phyloP scores from a whole-genome alignment of 2,797 vertebrate species.

The Harpagifer antarcticus region DNA sequence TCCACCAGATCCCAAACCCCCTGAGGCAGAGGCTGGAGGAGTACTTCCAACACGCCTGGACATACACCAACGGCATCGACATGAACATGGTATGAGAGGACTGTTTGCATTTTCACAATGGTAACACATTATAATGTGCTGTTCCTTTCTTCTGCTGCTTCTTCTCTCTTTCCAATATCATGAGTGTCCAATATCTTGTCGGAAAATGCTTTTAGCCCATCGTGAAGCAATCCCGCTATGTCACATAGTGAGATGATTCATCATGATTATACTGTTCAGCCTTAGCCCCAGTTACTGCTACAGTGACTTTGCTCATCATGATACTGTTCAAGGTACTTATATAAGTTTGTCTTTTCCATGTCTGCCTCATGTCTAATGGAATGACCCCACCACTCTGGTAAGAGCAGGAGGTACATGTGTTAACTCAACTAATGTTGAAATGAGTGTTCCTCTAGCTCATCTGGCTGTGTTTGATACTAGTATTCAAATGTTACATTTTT shows the following conservation, averaged over 20 bases:
- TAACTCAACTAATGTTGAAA: slow-evolving; percentile 64
- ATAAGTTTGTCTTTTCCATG: slow-evolving; percentile 96
- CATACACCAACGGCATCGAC: slow-evolving; percentile 99
- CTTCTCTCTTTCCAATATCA: slow-evolving; percentile 33
- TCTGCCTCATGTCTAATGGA: slow-evolving; percentile 97
- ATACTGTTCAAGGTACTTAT: slow-evolving; percentile 90
- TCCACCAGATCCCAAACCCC: slow-evolving; percentile 99
- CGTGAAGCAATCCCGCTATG: slow-evolving; percentile 35
- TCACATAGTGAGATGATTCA: slow-evolving; percentile 56
- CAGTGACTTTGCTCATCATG: slow-evolving; percentile 51
- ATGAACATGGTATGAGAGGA: slow-evolving; percentile 97
- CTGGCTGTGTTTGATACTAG: slow-evolving; percentile 55
- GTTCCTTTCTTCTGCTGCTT: slow-evolving; percentile 35
- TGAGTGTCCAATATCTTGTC: slow-evolving; percentile 38
- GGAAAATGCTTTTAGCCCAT: slow-evolving; percentile 45
- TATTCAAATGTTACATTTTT: slow-evolving; percentile 37
- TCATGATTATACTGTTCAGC: slow-evolving; percentile 45
- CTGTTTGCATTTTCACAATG: not conserved
- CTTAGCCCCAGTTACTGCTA: slow-evolving; percentile 42
- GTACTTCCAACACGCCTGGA: slow-evolving; percentile 98
- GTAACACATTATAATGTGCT: slow-evolving; percentile 11
- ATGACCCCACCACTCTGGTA: slow-evolving; percentile 96
- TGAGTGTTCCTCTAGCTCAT: slow-evolving; percentile 55
- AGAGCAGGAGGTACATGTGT: slow-evolving; percentile 99
- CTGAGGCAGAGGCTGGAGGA: slow-evolving; percentile 96